Evolutionary conservation across 2,888 invertebrate genomes (phyloP), one percentile per base, ranked within the genome.

Genomic region (Uloborus plumipes): DNA sequence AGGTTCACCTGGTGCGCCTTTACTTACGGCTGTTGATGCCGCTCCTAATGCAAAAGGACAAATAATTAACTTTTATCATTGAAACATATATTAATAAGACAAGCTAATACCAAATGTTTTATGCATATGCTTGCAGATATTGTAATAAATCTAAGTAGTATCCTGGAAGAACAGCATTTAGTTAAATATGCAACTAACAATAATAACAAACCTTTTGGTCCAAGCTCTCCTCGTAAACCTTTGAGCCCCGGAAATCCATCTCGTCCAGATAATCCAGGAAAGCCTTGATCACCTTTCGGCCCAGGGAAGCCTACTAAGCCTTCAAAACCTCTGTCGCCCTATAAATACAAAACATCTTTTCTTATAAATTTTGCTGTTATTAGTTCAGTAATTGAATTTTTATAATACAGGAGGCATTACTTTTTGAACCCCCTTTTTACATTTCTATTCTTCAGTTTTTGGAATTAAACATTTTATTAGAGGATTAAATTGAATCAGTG

Each of bases 181-280:
- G 11, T 9, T 39, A 7, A 39, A 11, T 39, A 39, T 39, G 39
- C 11, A 39, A 39, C 3, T 39, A 39, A 4, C 39, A 39, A 9
- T 39, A 39, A 26, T n/a, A 65, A 66, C 7, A 26, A 18, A 83
- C 83, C 83, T 83, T 77, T 83, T 66, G 67, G 72, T 16, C 83
- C 83, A 20, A 62, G 86, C 47, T 65, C 66, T 50, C 89, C 94
- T 49, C 92, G 92, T 16, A 87, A 85, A 65, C 92, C 92, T 59
- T 76, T 80, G 11, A 64, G 39, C 31, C 84, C 84, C 9, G 67
- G 80, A 22, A 84, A 72, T 7, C 84, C 84, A 69, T 84, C 84
- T 14, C 62, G 39, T 26, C 84, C 84, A 51, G 80, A 51, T 39
- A 64, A 4, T 31, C 84, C 84, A 49, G 79, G 75, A 53, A 72